Evolutionary conservation across 2,113 vertebrate species (phyloP), one percentile per base, ranked within the genome.

Genomic region (Podarcis cretensis): DNA sequence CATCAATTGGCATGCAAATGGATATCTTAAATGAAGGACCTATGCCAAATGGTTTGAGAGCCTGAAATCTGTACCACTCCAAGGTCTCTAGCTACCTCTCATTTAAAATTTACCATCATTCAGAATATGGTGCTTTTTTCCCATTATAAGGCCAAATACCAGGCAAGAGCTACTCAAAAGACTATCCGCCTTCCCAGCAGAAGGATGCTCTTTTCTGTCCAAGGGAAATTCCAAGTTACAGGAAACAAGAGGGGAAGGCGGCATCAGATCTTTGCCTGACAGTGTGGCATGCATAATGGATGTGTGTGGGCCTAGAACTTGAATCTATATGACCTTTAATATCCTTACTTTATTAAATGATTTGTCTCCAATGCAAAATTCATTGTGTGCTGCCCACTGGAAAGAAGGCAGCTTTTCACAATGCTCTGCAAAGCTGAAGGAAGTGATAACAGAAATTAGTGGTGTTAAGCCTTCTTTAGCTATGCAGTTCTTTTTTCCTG

Each of bases 381-480:
- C 23, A 48, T 73, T 93, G 74, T 83, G 69, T 81, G 92, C 25
- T 83, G n/a, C 43, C 77, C 85, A 13, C 83, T 85, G 87, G 84
- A 93, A 90, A 78, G 85, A 87, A 92, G 86, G 35, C 69, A 84
- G 63, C 48, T 54, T 83, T 76, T 88, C 88, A 84, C 92, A 89
- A 88, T 86, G 85, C 80, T 92, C 68, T 86, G 84, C 79, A 81
- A 89, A 92, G 59, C 76, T 48, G 69, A 83, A 27, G 2, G 91
- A 88, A 80, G 32, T 75, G n/a, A 59, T 30, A 89, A 87, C 40
- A 30, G 85, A 86, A 92, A 84, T 93, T 90, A 86, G 78, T 86
- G 54, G 23, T 83, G 27, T 79, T 95, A 88, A 94, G 48, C 90
- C 71, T 92, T 18, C 74, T 92, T 88, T 92, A 83, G 81, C 40